Evolutionary conservation across 2,113 vertebrate species (phyloP), one percentile per base, ranked within the genome.

Genomic region (Platichthys stellatus): DNA sequence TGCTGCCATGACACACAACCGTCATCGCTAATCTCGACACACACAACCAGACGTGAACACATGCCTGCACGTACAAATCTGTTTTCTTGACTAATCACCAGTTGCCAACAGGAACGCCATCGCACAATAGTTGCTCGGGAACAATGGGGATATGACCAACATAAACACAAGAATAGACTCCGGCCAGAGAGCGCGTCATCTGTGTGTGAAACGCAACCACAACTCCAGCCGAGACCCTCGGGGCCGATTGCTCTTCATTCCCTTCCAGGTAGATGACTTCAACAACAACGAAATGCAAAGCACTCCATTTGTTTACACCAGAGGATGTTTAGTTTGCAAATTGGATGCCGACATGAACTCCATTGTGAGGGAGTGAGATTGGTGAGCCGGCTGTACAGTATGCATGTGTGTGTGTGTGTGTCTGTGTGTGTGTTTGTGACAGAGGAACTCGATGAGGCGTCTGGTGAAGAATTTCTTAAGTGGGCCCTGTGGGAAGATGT

Each of bases 301-400:
- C 54, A 15, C 73, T 81, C 20, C 59, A 31, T 74, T 88, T 89
- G 85, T 90, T 87, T 86, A 78, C 74, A 84, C 69, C 76, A 73
- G 86, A 89, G 88, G 88, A 90, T 91, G 89, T 91, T 94, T 89
- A 80, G 84, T 71, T 89, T 83, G 84, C 79, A 81, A 90, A 87
- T 86, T 90, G 89, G 80, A 88, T 17, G 74, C 51, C 17, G 58
- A 62, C 78, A 69, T 47, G 63, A 63, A 86, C 83, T 68, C 87
- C 76, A 84, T 82, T 88, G 89, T 86, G 85, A 70, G 72, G 72
- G 51, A 38, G 45, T 63, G 28, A 69, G 68, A 70, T 60, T 3
- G 66, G 71, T 45, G 38, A 63, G 66, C 11, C 40, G 7, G 58
- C 65, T 74, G 81, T 82, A 49, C 56, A 63, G 61, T 58, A 20